Evolutionary conservation across 2,797 vertebrate genomes (phyloP).

Genomic region (Amphiprion clarkii): DNA sequence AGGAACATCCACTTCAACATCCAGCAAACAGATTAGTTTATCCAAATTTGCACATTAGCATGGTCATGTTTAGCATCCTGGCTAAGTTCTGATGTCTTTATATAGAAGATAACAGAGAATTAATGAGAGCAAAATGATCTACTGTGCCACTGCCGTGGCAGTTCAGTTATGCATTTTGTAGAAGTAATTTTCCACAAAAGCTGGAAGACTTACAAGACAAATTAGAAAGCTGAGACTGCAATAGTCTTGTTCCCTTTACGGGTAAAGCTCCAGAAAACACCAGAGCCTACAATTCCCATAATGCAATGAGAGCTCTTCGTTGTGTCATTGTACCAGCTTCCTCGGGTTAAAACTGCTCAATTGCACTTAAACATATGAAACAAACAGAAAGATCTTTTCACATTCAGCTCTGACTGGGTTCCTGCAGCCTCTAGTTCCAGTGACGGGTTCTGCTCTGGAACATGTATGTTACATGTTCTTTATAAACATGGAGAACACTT

Average conservation of each 20-base stretch:
- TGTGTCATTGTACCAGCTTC: not conserved
- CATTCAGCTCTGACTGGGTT: too few species aligned
- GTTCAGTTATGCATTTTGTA: not conserved
- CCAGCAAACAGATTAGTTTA: not conserved
- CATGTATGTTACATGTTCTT: too few species aligned
- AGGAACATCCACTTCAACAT: not conserved
- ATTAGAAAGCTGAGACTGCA: not conserved
- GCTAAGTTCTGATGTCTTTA: not conserved
- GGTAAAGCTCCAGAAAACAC: not conserved
- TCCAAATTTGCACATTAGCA: not conserved
- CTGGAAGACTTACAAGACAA: rapidly evolving
- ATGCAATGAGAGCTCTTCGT: not conserved
- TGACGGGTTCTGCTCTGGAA: too few species aligned
- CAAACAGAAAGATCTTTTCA: not conserved
- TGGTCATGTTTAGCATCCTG: not conserved
- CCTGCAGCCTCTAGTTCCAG: too few species aligned
- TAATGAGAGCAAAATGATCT: not conserved
- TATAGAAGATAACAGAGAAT: not conserved
- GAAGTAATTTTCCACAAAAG: not conserved
- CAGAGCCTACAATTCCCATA: not conserved
- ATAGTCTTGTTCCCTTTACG: rapidly evolving
- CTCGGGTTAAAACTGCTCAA: not conserved
- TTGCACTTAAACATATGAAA: not conserved
- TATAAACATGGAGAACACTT: too few species aligned
- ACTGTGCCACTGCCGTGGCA: not conserved